A percentile compares a stretch with the other conserved stretches of the same genome.
Evolutionary conservation across 64 coral and sea anemone genomes (phyloP).

Genomic region (Hydrozoanthus tunicans): DNA sequence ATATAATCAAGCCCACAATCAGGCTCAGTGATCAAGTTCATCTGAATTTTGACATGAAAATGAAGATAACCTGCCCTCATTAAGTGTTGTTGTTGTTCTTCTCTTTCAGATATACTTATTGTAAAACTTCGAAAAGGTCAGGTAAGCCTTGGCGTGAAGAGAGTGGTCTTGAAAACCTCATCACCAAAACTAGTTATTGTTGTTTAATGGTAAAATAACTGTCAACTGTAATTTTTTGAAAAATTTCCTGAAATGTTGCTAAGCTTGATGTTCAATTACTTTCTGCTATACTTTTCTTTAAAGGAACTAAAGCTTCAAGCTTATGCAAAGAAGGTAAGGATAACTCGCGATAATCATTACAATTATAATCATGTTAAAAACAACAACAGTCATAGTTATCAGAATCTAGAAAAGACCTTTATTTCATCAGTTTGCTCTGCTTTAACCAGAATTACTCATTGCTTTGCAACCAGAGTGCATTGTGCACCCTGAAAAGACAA

Average conservation of each 20-base stretch:
- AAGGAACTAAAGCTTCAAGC: conserved; percentile 91
- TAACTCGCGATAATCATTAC: background rate
- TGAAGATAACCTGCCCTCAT: background rate
- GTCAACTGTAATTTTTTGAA: background rate
- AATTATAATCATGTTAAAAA: background rate
- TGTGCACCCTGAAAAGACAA: too few species aligned
- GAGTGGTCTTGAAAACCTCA: too few species aligned
- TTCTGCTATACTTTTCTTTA: background rate
- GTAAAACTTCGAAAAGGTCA: conserved; percentile 98
- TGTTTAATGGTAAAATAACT: background rate
- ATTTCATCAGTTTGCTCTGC: too few species aligned
- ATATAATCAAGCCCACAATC: too few species aligned
- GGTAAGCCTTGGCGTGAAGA: conserved; percentile 5
- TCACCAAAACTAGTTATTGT: too few species aligned
- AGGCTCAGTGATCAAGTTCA: too few species aligned
- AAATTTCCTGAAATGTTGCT: background rate
- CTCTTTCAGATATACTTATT: conserved; percentile 90
- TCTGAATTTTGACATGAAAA: too few species aligned
- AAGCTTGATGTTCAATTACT: background rate
- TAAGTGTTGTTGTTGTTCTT: background rate
- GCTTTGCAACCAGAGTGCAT: too few species aligned
- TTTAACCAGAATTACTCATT: too few species aligned
- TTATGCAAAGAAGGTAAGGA: conserved; percentile 94
- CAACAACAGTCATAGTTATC: background rate
- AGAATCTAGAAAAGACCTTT: too few species aligned